A percentile compares a stretch with the other conserved stretches of the same genome.
phyloP scores from a whole-genome alignment of 2,113 vertebrate species.

The Ageneiosus marmoratus region DNA sequence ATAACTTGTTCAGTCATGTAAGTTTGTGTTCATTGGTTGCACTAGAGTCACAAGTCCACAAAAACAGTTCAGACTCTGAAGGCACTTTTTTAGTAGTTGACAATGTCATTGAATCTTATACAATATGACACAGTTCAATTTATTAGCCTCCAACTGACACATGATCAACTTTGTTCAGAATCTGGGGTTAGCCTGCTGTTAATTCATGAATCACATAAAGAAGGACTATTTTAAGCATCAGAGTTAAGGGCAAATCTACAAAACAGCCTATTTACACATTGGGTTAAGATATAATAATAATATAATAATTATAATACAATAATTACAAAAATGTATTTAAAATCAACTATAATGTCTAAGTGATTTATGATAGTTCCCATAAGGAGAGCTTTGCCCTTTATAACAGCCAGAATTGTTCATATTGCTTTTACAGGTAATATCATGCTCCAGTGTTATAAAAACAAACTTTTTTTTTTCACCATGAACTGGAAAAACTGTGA shows the following conservation, averaged over 20 bases:
- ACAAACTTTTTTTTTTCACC: too few relatives aligned
- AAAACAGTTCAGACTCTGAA: too few relatives aligned
- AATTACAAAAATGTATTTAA: too few relatives aligned
- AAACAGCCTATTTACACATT: not conserved
- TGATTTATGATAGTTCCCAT: not conserved
- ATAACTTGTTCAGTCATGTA: not conserved
- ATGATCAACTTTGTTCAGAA: not conserved
- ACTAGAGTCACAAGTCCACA: not conserved
- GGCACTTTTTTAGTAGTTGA: too few relatives aligned
- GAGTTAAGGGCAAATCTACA: not conserved
- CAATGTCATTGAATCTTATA: not conserved
- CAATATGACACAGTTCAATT: not conserved
- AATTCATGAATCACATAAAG: not conserved
- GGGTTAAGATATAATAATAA: too few relatives aligned
- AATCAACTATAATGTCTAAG: not conserved
- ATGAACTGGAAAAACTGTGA: too few relatives aligned
- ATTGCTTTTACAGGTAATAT: too few relatives aligned
- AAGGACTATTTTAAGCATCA: not conserved
- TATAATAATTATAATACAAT: too few relatives aligned
- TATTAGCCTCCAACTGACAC: not conserved
- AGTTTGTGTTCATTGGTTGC: not conserved
- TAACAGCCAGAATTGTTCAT: too few relatives aligned
- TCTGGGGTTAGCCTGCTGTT: not conserved
- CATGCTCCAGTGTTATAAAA: too few relatives aligned
- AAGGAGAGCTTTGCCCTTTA: too few relatives aligned